Evolutionary conservation across 1,140 invertebrate species (phyloP).

Genomic region (Bombus pyrosoma): DNA sequence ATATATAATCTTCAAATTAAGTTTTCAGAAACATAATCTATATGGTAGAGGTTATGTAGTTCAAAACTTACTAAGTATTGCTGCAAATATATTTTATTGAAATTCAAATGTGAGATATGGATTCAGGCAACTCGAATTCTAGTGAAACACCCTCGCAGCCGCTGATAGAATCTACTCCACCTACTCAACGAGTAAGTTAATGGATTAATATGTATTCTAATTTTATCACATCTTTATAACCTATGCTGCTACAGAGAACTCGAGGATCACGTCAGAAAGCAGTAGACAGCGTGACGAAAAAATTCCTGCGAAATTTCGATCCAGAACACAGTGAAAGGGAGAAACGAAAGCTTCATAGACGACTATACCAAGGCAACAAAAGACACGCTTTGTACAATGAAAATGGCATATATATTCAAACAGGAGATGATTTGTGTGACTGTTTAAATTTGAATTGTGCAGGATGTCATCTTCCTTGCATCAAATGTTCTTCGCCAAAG

Average conservation of each 20-base stretch:
- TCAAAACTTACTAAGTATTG: no score
- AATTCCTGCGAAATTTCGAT: constrained; percentile 80
- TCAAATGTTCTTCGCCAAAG: constrained; percentile 87
- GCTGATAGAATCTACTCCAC: not conserved
- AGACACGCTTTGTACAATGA: constrained; percentile 76
- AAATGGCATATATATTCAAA: constrained; percentile 78
- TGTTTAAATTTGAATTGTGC: constrained; percentile 87
- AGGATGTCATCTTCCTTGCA: constrained; percentile 92
- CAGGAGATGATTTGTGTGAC: constrained; percentile 89
- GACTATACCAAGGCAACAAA: constrained; percentile 74
- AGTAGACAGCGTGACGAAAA: constrained; percentile 72
- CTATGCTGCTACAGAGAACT: constrained; percentile 59
- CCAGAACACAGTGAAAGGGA: constrained; percentile 80
- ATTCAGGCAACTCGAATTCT: not conserved
- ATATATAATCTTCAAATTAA: not conserved
- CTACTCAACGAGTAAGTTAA: constrained; percentile 29
- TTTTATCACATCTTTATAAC: accelerated
- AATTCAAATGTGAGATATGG: not conserved
- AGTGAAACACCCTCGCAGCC: not conserved
- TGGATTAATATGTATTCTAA: not conserved
- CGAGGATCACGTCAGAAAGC: constrained; percentile 66
- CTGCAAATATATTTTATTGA: not conserved
- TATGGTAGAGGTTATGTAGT: not conserved
- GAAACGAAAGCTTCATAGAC: constrained; percentile 78
- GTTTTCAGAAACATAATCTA: not conserved